Evolutionary conservation across 2,113 vertebrate species (phyloP).

Genomic region (Calidris pugnax): DNA sequence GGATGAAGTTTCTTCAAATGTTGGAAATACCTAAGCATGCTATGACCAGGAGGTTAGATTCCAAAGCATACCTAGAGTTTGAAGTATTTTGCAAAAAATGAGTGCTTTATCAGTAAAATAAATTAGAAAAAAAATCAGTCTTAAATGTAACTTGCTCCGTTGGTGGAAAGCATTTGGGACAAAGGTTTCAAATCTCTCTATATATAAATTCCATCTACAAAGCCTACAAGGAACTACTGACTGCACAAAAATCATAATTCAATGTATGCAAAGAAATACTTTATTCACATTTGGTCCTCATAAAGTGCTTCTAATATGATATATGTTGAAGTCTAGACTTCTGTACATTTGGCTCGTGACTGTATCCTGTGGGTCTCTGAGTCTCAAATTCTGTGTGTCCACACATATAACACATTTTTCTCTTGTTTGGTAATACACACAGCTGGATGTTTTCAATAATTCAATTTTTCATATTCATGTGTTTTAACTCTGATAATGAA

Average conservation of each 20-base stretch:
- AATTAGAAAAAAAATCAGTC: neutral
- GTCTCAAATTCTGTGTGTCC: neutral
- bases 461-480: neutral
- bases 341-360: neutral
- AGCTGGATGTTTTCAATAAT: neutral
- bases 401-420: neutral
- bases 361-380: neutral
- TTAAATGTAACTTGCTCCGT: neutral
- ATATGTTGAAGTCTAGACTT: neutral
- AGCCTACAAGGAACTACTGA: neutral
- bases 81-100: neutral
- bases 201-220: neutral
- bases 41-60: neutral
- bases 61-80: neutral
- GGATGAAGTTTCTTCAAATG: neutral
- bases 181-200: neutral
- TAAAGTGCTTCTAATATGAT: neutral
- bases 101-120: neutral
- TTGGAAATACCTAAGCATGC: neutral
- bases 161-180: neutral
- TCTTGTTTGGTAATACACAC: neutral
- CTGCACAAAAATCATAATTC: neutral
- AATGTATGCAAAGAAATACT: neutral
- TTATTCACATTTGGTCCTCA: neutral
- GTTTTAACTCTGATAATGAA: neutral